Percentiles rank a stretch among this genome's conserved stretches.
Evolutionary conservation across 2,888 invertebrate species (phyloP).

Genomic region (Pasiphila rectangulata): DNA sequence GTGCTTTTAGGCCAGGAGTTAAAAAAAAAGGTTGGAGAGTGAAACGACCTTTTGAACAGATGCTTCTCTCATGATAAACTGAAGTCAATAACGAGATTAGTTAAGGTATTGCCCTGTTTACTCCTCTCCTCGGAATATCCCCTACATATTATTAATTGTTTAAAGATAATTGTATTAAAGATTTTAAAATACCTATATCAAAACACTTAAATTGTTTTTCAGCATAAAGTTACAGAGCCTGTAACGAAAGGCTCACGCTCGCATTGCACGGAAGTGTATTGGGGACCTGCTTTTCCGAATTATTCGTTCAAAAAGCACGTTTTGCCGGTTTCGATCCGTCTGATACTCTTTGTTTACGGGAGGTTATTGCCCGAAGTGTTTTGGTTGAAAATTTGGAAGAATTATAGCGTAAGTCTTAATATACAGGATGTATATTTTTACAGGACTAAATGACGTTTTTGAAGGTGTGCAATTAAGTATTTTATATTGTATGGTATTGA

Average conservation of each 20-base stretch:
- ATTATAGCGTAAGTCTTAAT: slow-evolving; percentile 10
- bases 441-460: background rate
- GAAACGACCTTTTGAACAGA: no score
- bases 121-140: no score
- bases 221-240: background rate
- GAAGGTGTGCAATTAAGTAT: background rate
- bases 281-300: slow-evolving; percentile 38
- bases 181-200: no score
- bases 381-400: slow-evolving; percentile 14
- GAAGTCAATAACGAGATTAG: no score
- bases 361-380: slow-evolving; percentile 29
- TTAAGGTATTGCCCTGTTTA: no score
- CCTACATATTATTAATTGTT: no score
- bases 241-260: background rate
- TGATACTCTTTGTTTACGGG: slow-evolving; percentile 34
- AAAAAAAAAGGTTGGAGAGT: no score
- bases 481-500: no score
- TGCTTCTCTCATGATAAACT: no score
- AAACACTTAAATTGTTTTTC: no score
- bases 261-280: slow-evolving; percentile 20
- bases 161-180: no score
- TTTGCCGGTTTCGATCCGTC: slow-evolving; percentile 31
- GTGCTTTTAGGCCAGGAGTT: no score
- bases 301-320: slow-evolving; percentile 43
- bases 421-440: slow-evolving; percentile 4